Evolutionary conservation across 2,888 invertebrate species (phyloP), one percentile per base, ranked within the genome.

Genomic region (Tyria jacobaeae): DNA sequence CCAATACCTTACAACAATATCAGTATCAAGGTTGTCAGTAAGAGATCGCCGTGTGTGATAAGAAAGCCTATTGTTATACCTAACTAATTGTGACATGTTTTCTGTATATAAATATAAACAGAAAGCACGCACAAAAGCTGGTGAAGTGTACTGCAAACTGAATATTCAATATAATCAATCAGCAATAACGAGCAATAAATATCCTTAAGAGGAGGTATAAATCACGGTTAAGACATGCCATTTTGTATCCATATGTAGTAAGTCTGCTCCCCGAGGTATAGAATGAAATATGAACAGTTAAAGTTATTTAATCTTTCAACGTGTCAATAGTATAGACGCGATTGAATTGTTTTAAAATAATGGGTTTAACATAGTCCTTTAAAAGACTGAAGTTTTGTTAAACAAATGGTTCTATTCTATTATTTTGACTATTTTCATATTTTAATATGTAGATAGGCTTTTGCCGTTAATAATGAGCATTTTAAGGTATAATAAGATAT

Each of bases 111-210:
- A 37, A 37, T 37, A n/a, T n/a, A 15, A 15, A n/a, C 0, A 37
- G 9, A 44, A 25, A 1, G 10, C n/a, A n/a, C n/a, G n/a, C n/a
- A n/a, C n/a, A n/a, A 17, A 41, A 41, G n/a, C 17, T 15, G 27
- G 21, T n/a, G n/a, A 47, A 4, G 24, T 41, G 47, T 21, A 47
- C 21, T 9, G 9, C 34, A 55, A 55, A 47, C 55, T 55, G 31
- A 21, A 48, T 50, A 53, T 48, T 50, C 55, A 53, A 49, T 53
- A 53, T 59, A 61, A 57, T 73, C 59, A 63, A 61, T 63, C 50
- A 57, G 15, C 10, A 35, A 54, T 50, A 60, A 64, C 50, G 31
- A 60, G 53, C 75, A 53, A 70, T 74, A 70, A 75, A 75, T 73
- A 68, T 27, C 7, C 35, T 51, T 56, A 66, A 61, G 59, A 66